These are phyloP conservation scores for Leucoraja ocellata DNA, from an alignment of 2,797 vertebrate species.

Conservation along the genomic window DNA sequence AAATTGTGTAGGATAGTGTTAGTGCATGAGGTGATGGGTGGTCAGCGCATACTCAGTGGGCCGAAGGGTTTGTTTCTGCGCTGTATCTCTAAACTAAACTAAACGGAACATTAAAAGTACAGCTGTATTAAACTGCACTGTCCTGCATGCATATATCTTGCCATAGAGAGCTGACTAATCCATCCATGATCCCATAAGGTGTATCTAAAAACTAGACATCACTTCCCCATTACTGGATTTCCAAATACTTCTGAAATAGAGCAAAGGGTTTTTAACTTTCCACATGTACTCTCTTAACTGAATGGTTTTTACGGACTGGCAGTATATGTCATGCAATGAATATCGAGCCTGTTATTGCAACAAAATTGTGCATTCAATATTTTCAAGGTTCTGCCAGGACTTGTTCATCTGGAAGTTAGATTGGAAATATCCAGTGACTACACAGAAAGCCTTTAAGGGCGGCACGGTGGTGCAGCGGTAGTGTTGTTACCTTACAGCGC, in stretches of 20 bases:
- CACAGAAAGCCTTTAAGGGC: background rate
- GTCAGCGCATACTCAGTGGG: too few relatives aligned
- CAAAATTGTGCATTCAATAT: background rate
- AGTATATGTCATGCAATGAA: background rate
- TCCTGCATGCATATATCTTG: background rate
- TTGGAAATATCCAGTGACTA: background rate
- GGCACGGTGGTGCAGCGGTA: too few relatives aligned
- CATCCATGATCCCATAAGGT: background rate
- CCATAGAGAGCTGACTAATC: background rate
- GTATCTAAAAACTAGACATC: background rate
- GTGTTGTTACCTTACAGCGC: too few relatives aligned
- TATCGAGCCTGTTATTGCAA: background rate
- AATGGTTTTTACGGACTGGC: background rate
- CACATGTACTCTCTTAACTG: background rate
- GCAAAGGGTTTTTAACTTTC: background rate
- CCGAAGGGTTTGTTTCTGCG: too few relatives aligned
- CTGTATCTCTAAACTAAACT: too few relatives aligned
- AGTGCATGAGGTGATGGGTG: too few relatives aligned
- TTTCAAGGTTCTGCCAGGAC: background rate
- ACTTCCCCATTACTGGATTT: background rate
- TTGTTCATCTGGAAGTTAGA: background rate
- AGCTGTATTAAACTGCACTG: background rate
- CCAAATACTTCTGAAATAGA: background rate
- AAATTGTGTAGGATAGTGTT: too few relatives aligned
- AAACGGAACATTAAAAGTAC: too few relatives aligned